Percentiles rank a stretch among this genome's conserved stretches.
phyloP scores from a whole-genome alignment of 2,797 vertebrate species.

The Siniperca undulata region DNA sequence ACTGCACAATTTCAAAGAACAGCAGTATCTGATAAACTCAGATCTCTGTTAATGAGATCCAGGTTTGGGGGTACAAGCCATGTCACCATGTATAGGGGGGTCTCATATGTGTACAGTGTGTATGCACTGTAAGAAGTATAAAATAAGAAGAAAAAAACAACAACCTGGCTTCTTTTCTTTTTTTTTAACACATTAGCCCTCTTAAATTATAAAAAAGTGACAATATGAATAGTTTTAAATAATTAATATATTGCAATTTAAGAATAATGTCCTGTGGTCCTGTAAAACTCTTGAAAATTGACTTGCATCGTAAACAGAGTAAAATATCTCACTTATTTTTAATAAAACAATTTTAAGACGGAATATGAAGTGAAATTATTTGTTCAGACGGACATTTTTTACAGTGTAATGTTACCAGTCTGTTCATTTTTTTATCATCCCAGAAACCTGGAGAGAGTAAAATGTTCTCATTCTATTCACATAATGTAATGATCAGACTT shows the following conservation, averaged over 20 bases:
- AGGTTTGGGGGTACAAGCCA: background rate
- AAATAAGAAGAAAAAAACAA: too few relatives aligned
- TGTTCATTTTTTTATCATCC: background rate
- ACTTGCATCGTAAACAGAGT: background rate
- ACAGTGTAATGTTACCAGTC: background rate
- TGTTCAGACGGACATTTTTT: background rate
- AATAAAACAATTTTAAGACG: background rate
- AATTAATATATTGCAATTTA: background rate
- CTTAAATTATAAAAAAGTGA: background rate
- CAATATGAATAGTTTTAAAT: too few relatives aligned
- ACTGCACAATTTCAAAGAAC: conserved; percentile 24
- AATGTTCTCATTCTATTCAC: background rate
- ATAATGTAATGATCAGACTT: background rate
- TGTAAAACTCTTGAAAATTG: background rate
- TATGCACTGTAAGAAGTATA: background rate
- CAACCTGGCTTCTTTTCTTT: too few relatives aligned
- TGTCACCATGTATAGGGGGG: background rate
- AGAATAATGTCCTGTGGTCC: background rate
- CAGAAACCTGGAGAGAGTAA: background rate
- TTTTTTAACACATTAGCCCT: background rate
- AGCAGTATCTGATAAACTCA: conserved; percentile 33
- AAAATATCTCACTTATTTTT: background rate
- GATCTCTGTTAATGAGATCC: conserved; percentile 39
- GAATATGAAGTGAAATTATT: background rate
- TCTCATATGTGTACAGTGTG: background rate